phyloP scores from a whole-genome alignment of 1,140 invertebrate genomes.

The Caenorhabditis brenneri region DNA sequence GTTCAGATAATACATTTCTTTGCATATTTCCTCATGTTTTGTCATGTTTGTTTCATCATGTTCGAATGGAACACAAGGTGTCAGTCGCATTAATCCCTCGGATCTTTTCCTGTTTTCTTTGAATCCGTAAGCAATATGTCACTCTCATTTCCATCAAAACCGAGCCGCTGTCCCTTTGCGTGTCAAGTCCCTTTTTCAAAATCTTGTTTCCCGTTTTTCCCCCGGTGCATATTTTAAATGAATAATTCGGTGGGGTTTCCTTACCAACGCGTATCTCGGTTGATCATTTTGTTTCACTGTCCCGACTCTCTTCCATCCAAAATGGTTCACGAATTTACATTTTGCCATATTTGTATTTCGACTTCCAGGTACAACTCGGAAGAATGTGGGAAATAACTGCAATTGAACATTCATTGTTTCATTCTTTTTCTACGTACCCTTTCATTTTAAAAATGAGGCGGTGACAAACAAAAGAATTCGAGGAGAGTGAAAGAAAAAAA shows the following conservation, averaged over 20 bases:
- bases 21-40: too few species aligned
- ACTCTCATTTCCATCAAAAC: conserved; percentile 25
- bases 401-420: conserved; percentile 47
- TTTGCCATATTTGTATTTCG: conserved; percentile 92
- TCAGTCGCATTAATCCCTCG: neutral
- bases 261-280: conserved; percentile 86
- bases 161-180: conserved; percentile 7
- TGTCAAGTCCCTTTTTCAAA: neutral
- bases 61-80: neutral
- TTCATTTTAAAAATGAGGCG: conserved; percentile 15
- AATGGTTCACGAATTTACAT: conserved; percentile 83
- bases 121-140: neutral
- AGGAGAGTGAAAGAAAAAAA: conserved; percentile 42
- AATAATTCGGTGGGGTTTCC: conserved; percentile 64
- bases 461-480: conserved; percentile 6
- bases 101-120: neutral
- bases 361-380: conserved; percentile 90
- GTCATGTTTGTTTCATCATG: neutral
- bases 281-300: conserved; percentile 93
- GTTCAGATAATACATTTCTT: too few species aligned
- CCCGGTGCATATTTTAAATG: neutral
- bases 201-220: neutral
- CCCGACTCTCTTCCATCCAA: conserved; percentile 95
- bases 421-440: neutral
- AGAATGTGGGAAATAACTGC: conserved; percentile 69